phyloP scores from a whole-genome alignment of 2,888 invertebrate genomes.

The Temnothorax unifasciatus region DNA sequence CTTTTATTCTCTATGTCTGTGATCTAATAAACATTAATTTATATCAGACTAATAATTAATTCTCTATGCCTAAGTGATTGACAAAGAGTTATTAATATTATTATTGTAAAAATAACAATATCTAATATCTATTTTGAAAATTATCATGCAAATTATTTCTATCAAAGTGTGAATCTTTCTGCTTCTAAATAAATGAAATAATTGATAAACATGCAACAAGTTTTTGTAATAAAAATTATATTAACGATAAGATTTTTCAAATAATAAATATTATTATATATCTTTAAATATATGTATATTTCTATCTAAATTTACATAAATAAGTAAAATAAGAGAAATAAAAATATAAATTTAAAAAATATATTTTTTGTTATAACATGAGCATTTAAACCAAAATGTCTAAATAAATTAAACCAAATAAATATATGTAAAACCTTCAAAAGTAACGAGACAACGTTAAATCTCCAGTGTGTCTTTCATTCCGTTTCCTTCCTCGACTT shows the following conservation, averaged over 20 bases:
- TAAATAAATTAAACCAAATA: conserved; percentile 24
- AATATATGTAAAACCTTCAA: conserved; percentile 35
- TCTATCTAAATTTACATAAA: background rate
- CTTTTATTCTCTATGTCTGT: background rate
- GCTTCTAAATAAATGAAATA: background rate
- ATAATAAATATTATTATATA: background rate
- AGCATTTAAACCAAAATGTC: background rate
- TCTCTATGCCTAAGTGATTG: background rate
- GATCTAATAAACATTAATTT: background rate
- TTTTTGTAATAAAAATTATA: background rate
- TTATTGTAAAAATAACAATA: background rate
- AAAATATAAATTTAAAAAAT: background rate
- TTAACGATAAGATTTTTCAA: background rate
- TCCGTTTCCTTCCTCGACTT: background rate
- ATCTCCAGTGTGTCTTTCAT: conserved; percentile 33
- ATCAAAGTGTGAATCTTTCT: background rate
- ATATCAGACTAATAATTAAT: background rate
- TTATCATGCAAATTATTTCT: background rate
- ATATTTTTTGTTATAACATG: background rate
- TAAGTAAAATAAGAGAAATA: background rate
- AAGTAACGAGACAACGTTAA: conserved; percentile 33
- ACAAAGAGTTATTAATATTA: background rate
- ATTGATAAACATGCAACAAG: conserved; percentile 3
- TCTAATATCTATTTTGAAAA: background rate
- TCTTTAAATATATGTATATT: background rate